Conservation (phyloP, 2,113 vertebrate genomes). For the Eupsittula cactorum region DNA sequence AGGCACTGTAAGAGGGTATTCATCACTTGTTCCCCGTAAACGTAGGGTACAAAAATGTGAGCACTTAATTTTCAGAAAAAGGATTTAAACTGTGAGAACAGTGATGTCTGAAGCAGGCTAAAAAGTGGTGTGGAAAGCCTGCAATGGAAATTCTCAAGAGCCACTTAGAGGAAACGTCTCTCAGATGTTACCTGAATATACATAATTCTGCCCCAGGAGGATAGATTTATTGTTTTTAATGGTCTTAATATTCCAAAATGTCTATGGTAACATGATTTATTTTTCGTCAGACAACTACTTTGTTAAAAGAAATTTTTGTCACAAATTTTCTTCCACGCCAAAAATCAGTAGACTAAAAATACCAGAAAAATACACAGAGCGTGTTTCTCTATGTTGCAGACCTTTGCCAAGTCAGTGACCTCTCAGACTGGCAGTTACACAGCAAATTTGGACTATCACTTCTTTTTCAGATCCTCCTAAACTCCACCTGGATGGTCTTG, state of each 20-base stretch:
- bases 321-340: background rate
- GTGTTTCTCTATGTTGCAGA: background rate
- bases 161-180: background rate
- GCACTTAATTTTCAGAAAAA: background rate
- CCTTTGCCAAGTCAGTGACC: background rate
- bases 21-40: background rate
- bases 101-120: accelerated
- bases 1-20: background rate
- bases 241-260: background rate
- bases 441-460: background rate
- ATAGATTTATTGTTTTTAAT: background rate
- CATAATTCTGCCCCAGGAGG: background rate
- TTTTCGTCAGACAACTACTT: background rate
- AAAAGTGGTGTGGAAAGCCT: background rate
- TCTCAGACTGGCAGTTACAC: background rate
- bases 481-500: constrained; percentile 89
- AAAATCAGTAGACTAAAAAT: background rate
- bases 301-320: background rate
- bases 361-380: background rate
- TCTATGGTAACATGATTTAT: background rate
- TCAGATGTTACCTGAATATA: background rate
- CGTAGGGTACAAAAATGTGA: background rate
- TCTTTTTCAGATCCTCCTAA: constrained; percentile 88
- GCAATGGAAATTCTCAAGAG: background rate
- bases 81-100: background rate